Evolutionary conservation across 2,888 invertebrate species (phyloP), one percentile per base, ranked within the genome.

Genomic region (Steinernema hermaphroditum): DNA sequence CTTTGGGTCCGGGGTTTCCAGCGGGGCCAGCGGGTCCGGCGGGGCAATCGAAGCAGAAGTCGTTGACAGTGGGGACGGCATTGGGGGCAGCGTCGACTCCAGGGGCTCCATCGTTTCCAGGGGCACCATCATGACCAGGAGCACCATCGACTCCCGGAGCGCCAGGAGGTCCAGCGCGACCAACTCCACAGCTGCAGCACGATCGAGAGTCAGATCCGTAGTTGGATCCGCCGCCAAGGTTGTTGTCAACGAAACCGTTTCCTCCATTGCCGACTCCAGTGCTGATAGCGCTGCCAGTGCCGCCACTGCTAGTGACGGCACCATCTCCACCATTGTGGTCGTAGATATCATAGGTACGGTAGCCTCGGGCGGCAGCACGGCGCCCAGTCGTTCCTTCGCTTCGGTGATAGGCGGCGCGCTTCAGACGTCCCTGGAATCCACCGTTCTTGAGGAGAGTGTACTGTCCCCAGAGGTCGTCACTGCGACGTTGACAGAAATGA

Each of bases 31-130:
- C n/a, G n/a, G n/a, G n/a, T n/a, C n/a, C n/a, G n/a, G n/a, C n/a
- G n/a, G 82, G 77, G 49, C 83, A 83, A 34, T 80, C 80, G 72
- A 80, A 79, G 76, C 82, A 82, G 75, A 78, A 80, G 24, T 81
- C 80, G 12, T 49, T 19, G 75, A 76, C 76, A 76, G 72, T 68
- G 34, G 49, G 49, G 68, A 37, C 57, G 62, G 74, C 8, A 76
- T 77, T 44, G 79, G 76, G 19, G 68, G 76, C 76, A 24, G 79
- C 73, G 37, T 70, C 70, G 34, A 76, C 70, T 73, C 81, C 80
- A 50, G 77, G 78, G 4, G 78, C 77, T 43, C 82, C 83, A 49
- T 81, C 78, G 68, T 78, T 75, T 50, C 83, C 83, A 2, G 81
- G 74, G 14, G 75, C 76, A 69, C 83, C 83, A 14, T 82, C 82